Evolutionary conservation across 2,888 invertebrate genomes (phyloP).

Genomic region (Kuschelorhynchus macadamiae): DNA sequence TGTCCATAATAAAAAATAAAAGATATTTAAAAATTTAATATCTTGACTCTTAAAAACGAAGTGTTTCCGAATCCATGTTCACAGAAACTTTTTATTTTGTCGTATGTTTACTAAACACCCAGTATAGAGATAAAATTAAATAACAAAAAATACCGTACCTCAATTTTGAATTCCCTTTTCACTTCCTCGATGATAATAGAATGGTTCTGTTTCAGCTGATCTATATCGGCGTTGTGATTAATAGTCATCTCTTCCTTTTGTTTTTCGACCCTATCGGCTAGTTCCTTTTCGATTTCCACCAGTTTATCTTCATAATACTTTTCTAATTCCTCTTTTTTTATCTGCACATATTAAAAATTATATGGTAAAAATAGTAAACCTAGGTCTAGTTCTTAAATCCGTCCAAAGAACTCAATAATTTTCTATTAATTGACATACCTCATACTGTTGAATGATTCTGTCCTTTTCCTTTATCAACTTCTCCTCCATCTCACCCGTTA

Average conservation of each 20-base stretch:
- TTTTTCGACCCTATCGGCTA: constrained; percentile 67
- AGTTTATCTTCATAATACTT: constrained; percentile 70
- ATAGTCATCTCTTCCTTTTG: constrained; percentile 71
- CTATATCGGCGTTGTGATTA: constrained; percentile 72
- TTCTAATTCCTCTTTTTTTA: constrained; percentile 67
- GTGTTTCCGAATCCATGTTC: too few relatives aligned
- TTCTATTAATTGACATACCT: constrained; percentile 39
- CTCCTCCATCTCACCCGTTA: constrained; percentile 65
- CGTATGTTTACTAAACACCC: too few relatives aligned
- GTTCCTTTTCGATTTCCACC: constrained; percentile 71
- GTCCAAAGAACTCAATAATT: too few relatives aligned
- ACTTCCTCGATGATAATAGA: constrained; percentile 74
- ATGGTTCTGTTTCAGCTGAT: constrained; percentile 74
- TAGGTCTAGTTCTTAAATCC: too few relatives aligned
- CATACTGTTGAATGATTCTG: constrained; percentile 60
- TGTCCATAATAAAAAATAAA: too few relatives aligned
- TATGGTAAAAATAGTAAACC: too few relatives aligned
- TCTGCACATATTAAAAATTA: constrained; percentile 33
- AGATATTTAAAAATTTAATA: too few relatives aligned
- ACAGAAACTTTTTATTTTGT: too few relatives aligned
- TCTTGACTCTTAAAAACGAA: too few relatives aligned
- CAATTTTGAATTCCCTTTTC: constrained; percentile 76
- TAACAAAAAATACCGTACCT: too few relatives aligned
- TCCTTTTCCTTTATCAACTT: constrained; percentile 63
- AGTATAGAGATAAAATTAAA: too few relatives aligned